Percentiles rank a stretch among this genome's conserved stretches.
phyloP scores from a whole-genome alignment of 2,797 vertebrate species.

The Tadarida brasiliensis region DNA sequence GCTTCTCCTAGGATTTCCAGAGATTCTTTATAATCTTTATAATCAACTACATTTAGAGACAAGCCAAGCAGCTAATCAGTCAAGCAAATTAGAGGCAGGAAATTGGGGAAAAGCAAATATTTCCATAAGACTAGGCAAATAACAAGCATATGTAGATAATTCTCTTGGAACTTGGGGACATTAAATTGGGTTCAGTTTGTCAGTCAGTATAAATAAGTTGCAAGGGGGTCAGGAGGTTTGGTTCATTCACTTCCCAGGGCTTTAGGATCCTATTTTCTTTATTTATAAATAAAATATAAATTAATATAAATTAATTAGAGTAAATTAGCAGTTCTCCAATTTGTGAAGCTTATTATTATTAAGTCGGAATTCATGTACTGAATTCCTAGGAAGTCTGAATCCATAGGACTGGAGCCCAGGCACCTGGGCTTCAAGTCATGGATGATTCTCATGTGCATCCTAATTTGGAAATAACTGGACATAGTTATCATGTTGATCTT shows the following conservation, averaged over 20 bases:
- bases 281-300: no score
- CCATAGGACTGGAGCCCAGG: neutral
- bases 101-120: constrained; percentile 27
- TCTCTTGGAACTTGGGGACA: neutral
- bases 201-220: constrained; percentile 13
- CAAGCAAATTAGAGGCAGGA: constrained; percentile 37
- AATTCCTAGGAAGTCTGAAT: constrained; percentile 21
- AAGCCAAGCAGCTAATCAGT: constrained; percentile 50
- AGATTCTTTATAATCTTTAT: constrained; percentile 48
- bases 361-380: neutral
- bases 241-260: neutral
- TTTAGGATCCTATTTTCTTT: constrained; percentile 38
- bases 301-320: neutral
- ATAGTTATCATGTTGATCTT: neutral
- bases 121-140: neutral
- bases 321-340: constrained; percentile 43
- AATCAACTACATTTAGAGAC: constrained; percentile 19
- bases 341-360: constrained; percentile 54
- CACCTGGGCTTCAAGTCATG: neutral
- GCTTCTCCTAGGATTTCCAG: constrained; percentile 30
- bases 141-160: neutral
- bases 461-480: neutral
- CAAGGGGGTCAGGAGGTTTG: neutral
- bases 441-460: neutral
- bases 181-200: neutral